Conservation (phyloP, 2,888 invertebrate species). For the Drosophila merina region DNA sequence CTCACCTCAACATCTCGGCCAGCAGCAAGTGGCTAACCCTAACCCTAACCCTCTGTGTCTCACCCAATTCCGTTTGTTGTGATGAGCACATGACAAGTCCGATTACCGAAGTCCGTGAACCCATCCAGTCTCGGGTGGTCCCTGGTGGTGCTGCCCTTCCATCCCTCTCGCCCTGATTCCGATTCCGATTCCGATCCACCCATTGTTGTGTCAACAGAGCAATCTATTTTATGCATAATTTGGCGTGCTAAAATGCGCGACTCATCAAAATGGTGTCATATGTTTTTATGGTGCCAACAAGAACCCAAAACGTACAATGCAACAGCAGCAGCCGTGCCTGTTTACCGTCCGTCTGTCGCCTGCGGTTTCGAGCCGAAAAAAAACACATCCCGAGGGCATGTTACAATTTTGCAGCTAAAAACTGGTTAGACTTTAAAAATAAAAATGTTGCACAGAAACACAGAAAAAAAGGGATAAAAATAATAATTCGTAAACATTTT, state of each 20-base stretch:
- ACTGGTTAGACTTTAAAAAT: not conserved
- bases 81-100: constrained; percentile 71
- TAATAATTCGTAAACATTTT: no score
- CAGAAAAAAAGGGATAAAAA: no score
- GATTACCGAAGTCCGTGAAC: constrained; percentile 46
- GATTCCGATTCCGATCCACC: not conserved
- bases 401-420: not conserved
- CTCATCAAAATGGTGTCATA: constrained; percentile 68
- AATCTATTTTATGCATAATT: constrained; percentile 69
- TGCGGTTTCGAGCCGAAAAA: constrained; percentile 1
- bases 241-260: constrained; percentile 48
- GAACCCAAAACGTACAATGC: not conserved
- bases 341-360: constrained; percentile 9
- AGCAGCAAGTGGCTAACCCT: no score
- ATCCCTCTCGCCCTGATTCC: not conserved
- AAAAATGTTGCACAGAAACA: no score
- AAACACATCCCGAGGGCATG: not conserved
- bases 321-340: not conserved
- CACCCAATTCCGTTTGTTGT: constrained; percentile 39
- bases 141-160: not conserved
- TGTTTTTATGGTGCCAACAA: constrained; percentile 60
- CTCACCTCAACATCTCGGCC: no score
- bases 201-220: constrained; percentile 57
- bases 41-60: no score
- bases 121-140: constrained; percentile 2